These are phyloP conservation scores for Otolemur garnettii DNA, from an alignment of 2,113 vertebrate genomes.

Conservation along the genomic window DNA sequence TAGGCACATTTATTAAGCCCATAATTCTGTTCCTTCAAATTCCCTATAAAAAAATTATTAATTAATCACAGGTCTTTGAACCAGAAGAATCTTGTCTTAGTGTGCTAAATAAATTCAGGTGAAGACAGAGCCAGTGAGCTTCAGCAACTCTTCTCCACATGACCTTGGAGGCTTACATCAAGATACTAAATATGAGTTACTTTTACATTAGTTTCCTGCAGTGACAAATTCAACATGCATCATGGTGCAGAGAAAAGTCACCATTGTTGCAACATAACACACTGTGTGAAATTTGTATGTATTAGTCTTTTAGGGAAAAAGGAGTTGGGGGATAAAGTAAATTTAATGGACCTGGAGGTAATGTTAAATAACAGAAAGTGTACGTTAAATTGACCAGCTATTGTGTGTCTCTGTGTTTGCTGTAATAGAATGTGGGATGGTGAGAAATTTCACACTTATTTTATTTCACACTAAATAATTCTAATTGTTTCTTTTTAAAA, in stretches of 20 bases:
- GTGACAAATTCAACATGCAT: constrained; percentile 11
- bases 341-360: constrained; percentile 79
- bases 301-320: constrained; percentile 62
- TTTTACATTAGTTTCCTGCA: constrained; percentile 56
- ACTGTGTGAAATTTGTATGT: constrained; percentile 61
- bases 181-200: not conserved
- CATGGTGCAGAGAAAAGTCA: constrained; percentile 66
- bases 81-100: not conserved
- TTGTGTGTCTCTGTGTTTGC: constrained; percentile 68
- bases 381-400: constrained; percentile 83
- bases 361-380: constrained; percentile 81
- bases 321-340: constrained; percentile 64
- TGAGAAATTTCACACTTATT: constrained; percentile 80
- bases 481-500: constrained; percentile 78
- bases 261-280: constrained; percentile 57
- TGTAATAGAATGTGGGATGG: constrained; percentile 59
- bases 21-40: constrained; percentile 47
- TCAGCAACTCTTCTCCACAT: not conserved
- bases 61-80: constrained; percentile 20
- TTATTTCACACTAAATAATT: constrained; percentile 80
- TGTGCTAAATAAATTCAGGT: not conserved
- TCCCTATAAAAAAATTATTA: constrained; percentile 45
- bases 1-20: constrained; percentile 44
- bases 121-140: not conserved
- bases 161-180: not conserved